phyloP scores from a whole-genome alignment of 2,113 vertebrate species.

The Lepisosteus osseus region DNA sequence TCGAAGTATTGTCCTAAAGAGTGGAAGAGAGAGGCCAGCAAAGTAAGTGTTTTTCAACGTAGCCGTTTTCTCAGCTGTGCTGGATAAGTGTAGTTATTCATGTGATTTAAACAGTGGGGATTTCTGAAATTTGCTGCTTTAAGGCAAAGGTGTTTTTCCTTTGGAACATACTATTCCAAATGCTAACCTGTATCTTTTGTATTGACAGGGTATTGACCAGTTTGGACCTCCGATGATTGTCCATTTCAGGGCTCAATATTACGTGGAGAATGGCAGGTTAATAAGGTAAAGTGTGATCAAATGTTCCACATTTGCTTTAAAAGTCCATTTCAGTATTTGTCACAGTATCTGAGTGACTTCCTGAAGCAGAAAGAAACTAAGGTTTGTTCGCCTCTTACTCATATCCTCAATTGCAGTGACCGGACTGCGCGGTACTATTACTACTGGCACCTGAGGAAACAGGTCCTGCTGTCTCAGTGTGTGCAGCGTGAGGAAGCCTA shows the following conservation, averaged over 20 bases:
- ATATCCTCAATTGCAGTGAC: conserved; percentile 67
- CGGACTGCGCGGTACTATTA: conserved; percentile 90
- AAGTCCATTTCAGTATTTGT: background rate
- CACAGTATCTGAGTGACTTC: background rate
- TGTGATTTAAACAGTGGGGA: too few relatives aligned
- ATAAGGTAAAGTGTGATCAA: conserved; percentile 73
- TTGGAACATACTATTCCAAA: too few relatives aligned
- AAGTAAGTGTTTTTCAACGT: conserved; percentile 63
- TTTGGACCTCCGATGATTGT: conserved; percentile 98
- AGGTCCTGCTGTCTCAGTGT: conserved; percentile 91
- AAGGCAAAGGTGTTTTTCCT: too few relatives aligned
- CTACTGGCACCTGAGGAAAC: conserved; percentile 97
- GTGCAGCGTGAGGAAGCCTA: conserved; percentile 90
- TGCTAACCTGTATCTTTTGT: conserved; percentile 7
- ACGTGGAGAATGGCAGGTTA: conserved; percentile 91
- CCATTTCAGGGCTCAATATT: conserved; percentile 97
- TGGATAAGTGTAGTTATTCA: too few relatives aligned
- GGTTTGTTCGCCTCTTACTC: background rate
- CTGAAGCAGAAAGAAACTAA: too few relatives aligned
- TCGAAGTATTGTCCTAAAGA: conserved; percentile 99
- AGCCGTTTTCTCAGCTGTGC: too few relatives aligned
- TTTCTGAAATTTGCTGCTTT: too few relatives aligned
- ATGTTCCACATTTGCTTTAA: too few relatives aligned
- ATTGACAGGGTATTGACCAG: conserved; percentile 89
- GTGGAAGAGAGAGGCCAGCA: conserved; percentile 98